phyloP scores from a whole-genome alignment of 2,797 vertebrate genomes.

The Furcifer pardalis region DNA sequence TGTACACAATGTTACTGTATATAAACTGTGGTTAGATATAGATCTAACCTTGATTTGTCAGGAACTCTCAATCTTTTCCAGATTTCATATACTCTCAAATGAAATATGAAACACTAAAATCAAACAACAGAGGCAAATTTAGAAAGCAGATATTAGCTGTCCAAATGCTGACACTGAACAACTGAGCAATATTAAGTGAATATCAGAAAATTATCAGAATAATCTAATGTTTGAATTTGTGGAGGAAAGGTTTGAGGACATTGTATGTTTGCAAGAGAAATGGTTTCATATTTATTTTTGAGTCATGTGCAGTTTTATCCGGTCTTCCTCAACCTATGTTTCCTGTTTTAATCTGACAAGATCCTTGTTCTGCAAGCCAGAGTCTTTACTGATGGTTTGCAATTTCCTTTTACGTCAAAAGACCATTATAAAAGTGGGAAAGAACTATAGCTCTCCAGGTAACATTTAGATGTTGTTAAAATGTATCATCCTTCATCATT shows the following conservation, averaged over 20 bases:
- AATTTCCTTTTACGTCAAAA: background rate
- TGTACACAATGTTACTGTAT: constrained; percentile 4
- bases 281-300: background rate
- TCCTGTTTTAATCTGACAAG: background rate
- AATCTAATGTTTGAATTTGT: background rate
- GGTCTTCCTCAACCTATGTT: background rate
- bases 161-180: background rate
- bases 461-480: background rate
- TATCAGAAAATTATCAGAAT: background rate
- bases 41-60: constrained; percentile 24
- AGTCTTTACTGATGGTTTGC: background rate
- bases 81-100: constrained; percentile 4
- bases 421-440: background rate
- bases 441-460: background rate
- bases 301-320: background rate
- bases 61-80: background rate
- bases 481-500: background rate
- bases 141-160: background rate
- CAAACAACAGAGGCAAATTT: background rate
- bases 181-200: background rate
- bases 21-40: constrained; percentile 6
- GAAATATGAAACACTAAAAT: background rate
- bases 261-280: background rate
- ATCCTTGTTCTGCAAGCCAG: background rate
- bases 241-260: background rate